phyloP scores from a whole-genome alignment of 1,140 invertebrate genomes.

The Hermatobates lingyangjiaoensis region DNA sequence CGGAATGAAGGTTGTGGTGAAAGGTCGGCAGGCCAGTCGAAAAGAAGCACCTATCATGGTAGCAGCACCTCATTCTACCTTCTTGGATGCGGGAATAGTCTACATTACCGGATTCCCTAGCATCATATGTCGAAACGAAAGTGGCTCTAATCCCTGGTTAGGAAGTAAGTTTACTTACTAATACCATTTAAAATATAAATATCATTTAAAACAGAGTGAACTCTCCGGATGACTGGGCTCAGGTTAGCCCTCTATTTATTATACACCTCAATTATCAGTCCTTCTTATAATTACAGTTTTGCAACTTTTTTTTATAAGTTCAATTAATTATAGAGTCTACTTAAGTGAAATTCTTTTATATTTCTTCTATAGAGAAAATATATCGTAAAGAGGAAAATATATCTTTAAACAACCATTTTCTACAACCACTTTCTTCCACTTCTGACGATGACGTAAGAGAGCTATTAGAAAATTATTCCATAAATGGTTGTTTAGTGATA shows the following conservation, averaged over 20 bases:
- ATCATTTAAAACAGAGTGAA: slow-evolving; percentile 62
- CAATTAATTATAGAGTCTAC: too few species aligned
- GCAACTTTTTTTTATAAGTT: too few species aligned
- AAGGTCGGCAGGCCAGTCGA: slow-evolving; percentile 47
- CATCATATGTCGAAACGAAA: slow-evolving; percentile 58
- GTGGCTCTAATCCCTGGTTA: slow-evolving; percentile 53
- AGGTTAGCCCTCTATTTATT: too few species aligned
- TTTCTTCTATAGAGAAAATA: too few species aligned
- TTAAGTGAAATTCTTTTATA: too few species aligned
- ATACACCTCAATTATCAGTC: too few species aligned
- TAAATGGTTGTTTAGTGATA: too few species aligned
- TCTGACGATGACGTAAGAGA: too few species aligned
- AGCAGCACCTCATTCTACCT: slow-evolving; percentile 71
- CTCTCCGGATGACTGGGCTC: slow-evolving; percentile 75
- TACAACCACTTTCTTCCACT: neutral
- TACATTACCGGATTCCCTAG: slow-evolving; percentile 59
- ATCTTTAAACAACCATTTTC: neutral
- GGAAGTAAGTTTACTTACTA: slow-evolving; percentile 49
- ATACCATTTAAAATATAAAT: too few species aligned
- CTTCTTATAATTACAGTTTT: too few species aligned
- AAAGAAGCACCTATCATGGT: slow-evolving; percentile 63
- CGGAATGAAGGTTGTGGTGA: slow-evolving; percentile 56
- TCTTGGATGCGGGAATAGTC: slow-evolving; percentile 64
- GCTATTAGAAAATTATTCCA: too few species aligned
- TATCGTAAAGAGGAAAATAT: too few species aligned